A percentile compares a stretch with the other conserved stretches of the same genome.
phyloP scores from a whole-genome alignment of 2,113 vertebrate species.

The Chloebia gouldiae region DNA sequence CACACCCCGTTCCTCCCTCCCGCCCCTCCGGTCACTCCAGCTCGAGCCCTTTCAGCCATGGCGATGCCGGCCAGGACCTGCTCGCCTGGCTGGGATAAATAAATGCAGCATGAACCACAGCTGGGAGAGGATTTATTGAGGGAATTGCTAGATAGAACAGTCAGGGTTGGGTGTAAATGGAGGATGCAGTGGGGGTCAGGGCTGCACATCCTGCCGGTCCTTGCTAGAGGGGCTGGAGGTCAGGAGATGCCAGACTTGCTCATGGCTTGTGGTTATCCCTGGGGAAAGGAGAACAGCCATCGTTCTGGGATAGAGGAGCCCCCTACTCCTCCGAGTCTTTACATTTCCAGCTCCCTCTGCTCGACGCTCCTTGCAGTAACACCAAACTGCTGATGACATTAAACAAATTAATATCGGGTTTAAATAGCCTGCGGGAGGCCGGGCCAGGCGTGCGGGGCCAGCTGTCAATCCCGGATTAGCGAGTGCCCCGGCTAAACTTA shows the following conservation, averaged over 20 bases:
- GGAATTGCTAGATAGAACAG: not conserved
- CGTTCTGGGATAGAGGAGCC: not conserved
- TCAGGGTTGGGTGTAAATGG: not conserved
- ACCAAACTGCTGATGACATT: constrained; percentile 43
- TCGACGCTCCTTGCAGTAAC: not conserved
- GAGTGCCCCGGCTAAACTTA: constrained; percentile 3
- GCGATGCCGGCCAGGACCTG: not conserved
- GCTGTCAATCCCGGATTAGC: constrained; percentile 47
- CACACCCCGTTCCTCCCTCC: not conserved
- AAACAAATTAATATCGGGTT: constrained; percentile 50
- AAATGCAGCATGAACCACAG: not conserved
- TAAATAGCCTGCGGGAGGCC: constrained; percentile 47
- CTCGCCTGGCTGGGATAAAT: not conserved
- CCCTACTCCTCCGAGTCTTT: not conserved
- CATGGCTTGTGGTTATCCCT: fast-evolving
- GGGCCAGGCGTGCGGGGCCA: not conserved
- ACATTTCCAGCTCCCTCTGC: not conserved
- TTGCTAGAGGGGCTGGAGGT: not conserved
- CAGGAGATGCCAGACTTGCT: not conserved
- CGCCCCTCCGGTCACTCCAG: not conserved
- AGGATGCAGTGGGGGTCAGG: not conserved
- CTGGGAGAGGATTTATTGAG: not conserved
- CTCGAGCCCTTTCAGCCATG: fast-evolving
- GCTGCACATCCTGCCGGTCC: fast-evolving
- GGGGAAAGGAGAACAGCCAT: not conserved